A percentile compares a stretch with the other conserved stretches of the same genome.
Conservation (phyloP, 2,113 vertebrate species). For the Macrotis lagotis region DNA sequence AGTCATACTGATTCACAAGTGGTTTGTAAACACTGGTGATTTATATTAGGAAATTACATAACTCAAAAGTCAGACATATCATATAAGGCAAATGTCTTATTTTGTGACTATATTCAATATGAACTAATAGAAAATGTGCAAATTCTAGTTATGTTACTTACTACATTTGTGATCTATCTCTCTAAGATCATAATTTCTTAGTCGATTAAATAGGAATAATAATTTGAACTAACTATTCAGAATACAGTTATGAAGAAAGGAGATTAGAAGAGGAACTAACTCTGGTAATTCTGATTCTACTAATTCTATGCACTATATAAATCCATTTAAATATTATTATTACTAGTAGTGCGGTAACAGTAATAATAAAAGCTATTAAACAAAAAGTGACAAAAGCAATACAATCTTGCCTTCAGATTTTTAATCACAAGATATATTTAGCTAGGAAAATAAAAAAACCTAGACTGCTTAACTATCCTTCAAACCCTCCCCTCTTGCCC, state of each 20-base stretch:
- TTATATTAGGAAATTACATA: not conserved
- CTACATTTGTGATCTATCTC: too few species aligned
- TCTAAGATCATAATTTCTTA: not conserved
- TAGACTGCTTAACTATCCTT: not conserved
- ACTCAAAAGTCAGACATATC: not conserved
- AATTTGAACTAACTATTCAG: not conserved
- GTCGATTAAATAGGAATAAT: not conserved
- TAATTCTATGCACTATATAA: too few species aligned
- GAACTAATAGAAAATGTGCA: not conserved
- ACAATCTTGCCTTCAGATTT: not conserved
- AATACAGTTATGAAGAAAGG: too few species aligned
- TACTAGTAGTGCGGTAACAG: too few species aligned
- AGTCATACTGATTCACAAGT: not conserved
- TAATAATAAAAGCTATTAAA: too few species aligned
- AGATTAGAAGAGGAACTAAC: too few species aligned
- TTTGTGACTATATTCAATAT: not conserved
- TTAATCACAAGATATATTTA: not conserved
- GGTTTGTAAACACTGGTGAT: not conserved
- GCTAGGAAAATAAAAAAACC: not conserved
- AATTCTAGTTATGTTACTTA: not conserved
- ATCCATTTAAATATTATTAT: too few species aligned
- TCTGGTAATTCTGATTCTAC: too few species aligned
- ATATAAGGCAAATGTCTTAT: not conserved
- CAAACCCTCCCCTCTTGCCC: not conserved
- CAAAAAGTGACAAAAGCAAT: not conserved